Evolutionary conservation across 1,140 invertebrate genomes (phyloP), one percentile per base, ranked within the genome.

Genomic region (Heliothis subflexa): DNA sequence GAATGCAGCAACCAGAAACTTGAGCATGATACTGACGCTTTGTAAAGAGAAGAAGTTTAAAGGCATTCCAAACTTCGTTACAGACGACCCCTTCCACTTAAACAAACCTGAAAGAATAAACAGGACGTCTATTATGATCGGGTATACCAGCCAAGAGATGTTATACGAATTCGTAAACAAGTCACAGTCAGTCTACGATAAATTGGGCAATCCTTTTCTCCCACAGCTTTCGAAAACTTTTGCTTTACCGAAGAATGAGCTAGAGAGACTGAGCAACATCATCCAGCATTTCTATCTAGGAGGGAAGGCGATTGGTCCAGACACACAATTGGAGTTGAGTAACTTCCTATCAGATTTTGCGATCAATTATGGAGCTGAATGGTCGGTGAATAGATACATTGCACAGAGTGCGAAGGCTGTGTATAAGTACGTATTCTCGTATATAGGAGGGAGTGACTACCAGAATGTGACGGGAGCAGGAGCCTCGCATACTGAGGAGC

Each of bases 351-450:
- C 78, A 4, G 84, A 86, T 71, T 84, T 84, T 16, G 71, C 68
- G 2, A 5, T 81, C 1, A 86, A 82, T 18, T 54, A 79, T 55
- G 73, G 79, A 12, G 76, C 18, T 54, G 82, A 83, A 33, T 66
- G 62, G 49, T 78, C 82, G 10, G 78, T 83, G 0, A 72, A 54
- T 12, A 83, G 79, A 21, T 80, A 78, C 52, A 11, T 86, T 0
- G 64, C 80, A 0, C 74, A 78, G 33, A 73, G 54, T 0, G 59
- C 59, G 1, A 78, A 72, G 21, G 78, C 33, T 40, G 33, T 86
- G 0, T 86, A 74, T 49, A 84, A 86, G 54, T 86, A 84, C 68
- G 0, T 84, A 14, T 86, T 86, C 49, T 86, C 84, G 3, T 86
- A 84, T 55, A 64, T 54, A 66, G 79, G 79, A 21, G 79, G 64